phyloP scores from a whole-genome alignment of 2,797 vertebrate genomes.

The Macropodus opercularis region DNA sequence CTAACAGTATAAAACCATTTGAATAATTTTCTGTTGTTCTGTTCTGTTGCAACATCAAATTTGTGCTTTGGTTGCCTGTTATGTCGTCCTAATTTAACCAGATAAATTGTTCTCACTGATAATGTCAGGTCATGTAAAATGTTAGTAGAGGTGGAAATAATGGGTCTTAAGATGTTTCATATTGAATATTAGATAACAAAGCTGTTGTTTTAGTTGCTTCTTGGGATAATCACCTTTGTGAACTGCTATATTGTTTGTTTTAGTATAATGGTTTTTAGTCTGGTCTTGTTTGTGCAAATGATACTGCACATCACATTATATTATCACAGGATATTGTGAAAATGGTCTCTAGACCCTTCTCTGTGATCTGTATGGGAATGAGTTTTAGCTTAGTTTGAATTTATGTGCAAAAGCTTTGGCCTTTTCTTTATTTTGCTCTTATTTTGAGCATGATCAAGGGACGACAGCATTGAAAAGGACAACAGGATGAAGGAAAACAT shows the following conservation, averaged over 20 bases:
- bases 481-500: slow-evolving; percentile 18
- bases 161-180: slow-evolving; percentile 14
- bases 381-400: not conserved
- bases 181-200: slow-evolving; percentile 19
- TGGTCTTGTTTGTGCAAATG: slow-evolving; percentile 13
- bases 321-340: not conserved
- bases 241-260: slow-evolving; percentile 18
- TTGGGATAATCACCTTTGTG: slow-evolving; percentile 27
- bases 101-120: slow-evolving; percentile 7
- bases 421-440: slow-evolving; percentile 2
- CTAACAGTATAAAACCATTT: not conserved
- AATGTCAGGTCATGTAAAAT: slow-evolving; percentile 19
- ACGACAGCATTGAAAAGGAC: slow-evolving; percentile 8
- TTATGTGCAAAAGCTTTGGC: not conserved
- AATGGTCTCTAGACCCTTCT: slow-evolving; percentile 2
- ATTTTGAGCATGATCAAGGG: slow-evolving; percentile 5
- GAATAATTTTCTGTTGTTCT: slow-evolving; percentile 1
- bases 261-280: slow-evolving; percentile 10
- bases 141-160: slow-evolving; percentile 21
- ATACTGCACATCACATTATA: slow-evolving; percentile 5
- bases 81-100: slow-evolving; percentile 5
- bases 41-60: not conserved
- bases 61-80: not conserved
- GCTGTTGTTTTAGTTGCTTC: slow-evolving; percentile 17
- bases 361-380: not conserved